phyloP scores from a whole-genome alignment of 2,888 invertebrate species.

The Polyommatus iphigenia region DNA sequence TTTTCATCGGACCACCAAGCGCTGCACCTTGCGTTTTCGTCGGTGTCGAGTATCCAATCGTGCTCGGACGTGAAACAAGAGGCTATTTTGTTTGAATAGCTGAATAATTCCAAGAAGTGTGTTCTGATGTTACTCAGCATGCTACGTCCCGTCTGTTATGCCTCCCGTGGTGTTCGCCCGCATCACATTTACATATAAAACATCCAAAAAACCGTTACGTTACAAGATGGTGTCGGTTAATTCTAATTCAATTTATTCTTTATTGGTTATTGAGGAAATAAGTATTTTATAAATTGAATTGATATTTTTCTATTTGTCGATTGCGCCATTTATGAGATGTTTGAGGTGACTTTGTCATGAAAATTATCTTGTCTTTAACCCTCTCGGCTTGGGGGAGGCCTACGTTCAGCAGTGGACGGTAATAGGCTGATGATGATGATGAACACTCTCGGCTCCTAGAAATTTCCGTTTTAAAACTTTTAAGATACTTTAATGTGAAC shows the following conservation, averaged over 20 bases:
- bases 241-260: constrained; percentile 22
- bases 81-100: constrained; percentile 32
- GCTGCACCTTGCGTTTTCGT: constrained; percentile 15
- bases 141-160: constrained; percentile 56
- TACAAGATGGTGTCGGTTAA: constrained; percentile 22
- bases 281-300: constrained; percentile 7
- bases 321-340: neutral
- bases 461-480: neutral
- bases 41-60: constrained; percentile 17
- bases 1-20: constrained; percentile 26
- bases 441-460: neutral
- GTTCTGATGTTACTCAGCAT: constrained; percentile 76
- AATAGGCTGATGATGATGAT: too few relatives aligned
- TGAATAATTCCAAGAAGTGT: constrained; percentile 61
- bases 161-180: constrained; percentile 61
- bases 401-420: too few relatives aligned
- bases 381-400: too few relatives aligned
- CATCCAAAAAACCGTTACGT: constrained; percentile 24
- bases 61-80: constrained; percentile 21
- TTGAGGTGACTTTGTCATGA: neutral
- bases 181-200: constrained; percentile 63
- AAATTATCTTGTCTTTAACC: neutral
- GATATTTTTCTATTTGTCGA: neutral
- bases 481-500: neutral
- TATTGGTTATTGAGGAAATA: neutral